These are phyloP conservation scores for Aplocera efformata DNA, from an alignment of 2,888 invertebrate species.

Conservation along the genomic window DNA sequence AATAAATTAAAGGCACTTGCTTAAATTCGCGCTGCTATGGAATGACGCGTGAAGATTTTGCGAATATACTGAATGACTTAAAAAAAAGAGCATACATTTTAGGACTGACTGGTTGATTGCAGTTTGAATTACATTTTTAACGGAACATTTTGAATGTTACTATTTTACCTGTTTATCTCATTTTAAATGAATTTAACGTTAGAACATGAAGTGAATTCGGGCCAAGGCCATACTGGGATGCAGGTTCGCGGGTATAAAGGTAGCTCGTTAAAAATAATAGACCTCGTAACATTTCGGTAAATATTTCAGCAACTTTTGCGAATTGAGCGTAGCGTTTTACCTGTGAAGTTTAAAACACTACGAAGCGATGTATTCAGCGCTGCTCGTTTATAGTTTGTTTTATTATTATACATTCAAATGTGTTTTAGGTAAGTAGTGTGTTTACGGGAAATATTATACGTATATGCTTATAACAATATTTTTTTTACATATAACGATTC, in stretches of 20 bases:
- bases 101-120: too few species aligned
- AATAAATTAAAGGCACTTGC: slow-evolving; percentile 4
- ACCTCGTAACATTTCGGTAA: slow-evolving; percentile 18
- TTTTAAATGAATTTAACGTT: slow-evolving; percentile 33
- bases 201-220: slow-evolving; percentile 3
- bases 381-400: slow-evolving; percentile 7
- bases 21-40: slow-evolving; percentile 17
- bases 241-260: slow-evolving; percentile 16
- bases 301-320: slow-evolving; percentile 19
- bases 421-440: neutral
- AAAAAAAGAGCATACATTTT: too few species aligned
- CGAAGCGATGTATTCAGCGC: slow-evolving; percentile 15
- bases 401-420: neutral
- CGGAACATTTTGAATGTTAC: neutral
- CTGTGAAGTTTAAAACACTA: slow-evolving; percentile 16
- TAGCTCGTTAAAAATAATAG: slow-evolving; percentile 30
- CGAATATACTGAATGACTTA: too few species aligned
- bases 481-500: too few species aligned
- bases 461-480: too few species aligned
- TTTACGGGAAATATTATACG: neutral
- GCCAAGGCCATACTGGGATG: slow-evolving; percentile 13
- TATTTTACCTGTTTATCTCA: slow-evolving; percentile 18
- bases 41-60: slow-evolving; percentile 8
- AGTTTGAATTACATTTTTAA: neutral
- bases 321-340: slow-evolving; percentile 16